Base-by-base conservation (phyloP, 2,113 vertebrate species). In the Chaenocephalus aceratus region DNA sequence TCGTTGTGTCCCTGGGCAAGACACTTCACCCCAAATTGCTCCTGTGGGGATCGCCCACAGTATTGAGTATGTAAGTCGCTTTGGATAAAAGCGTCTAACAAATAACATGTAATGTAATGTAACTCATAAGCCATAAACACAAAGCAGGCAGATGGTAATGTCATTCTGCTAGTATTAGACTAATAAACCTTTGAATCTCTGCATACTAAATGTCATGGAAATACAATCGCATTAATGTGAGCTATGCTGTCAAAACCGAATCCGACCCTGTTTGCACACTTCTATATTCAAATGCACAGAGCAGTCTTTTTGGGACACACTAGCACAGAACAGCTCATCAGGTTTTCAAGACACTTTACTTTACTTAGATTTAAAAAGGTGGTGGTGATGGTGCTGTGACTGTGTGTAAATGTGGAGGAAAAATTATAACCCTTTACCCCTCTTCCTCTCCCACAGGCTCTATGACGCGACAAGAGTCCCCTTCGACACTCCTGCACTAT, bases 401-500 rank as follows among this genome's bases (percentile, higher is more conserved):
- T 41, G 36, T 77, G 54, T 87, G 72, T 87, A 53, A 86, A 85
- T 79, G 16, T 54, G 52, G 51, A 12, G 78, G 16, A n/a, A 15
- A 15, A 67, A 67, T 11, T 3, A 10, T 75, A 53, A 73, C 0
- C 68, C 63, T 75, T 26, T 30, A 30, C 60, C 57, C 77, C 59
- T 45, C 62, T 67, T 18, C 46, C 86, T 88, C 67, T 87, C 88
- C 72, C 73, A 58, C 87, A 95, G 93, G 92, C 94, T 88, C 91
- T 94, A 94, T 95, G 93, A 95, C 93, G 93, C 74, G 92, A 92
- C 90, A 91, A 92, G 92, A 91, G 89, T 91, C 87, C 86, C 90
- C 85, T 85, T 88, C 90, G 78, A 91, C 90, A 84, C 87, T 88
- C 89, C 89, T 87, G 84, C 91, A 93, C 88, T 84, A 89, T 86